Base-by-base conservation (phyloP, 2,888 invertebrate species). In the Oscheius myriophilus region DNA sequence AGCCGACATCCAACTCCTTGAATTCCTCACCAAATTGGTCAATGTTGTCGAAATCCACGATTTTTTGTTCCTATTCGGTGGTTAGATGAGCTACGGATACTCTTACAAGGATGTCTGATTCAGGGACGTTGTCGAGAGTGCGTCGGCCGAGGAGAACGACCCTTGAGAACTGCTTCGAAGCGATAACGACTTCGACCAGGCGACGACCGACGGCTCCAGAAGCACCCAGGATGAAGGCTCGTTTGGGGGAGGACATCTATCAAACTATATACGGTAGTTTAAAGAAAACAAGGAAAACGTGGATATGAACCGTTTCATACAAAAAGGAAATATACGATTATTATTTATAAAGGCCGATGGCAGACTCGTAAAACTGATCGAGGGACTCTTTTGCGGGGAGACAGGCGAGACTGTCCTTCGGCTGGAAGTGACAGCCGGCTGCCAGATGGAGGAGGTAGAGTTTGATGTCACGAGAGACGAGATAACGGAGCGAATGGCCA, bases 31-130 rank as follows among this genome's bases (percentile, higher is more conserved):
- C 46, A 75, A 87, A 78, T 3, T 89, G 87, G 4, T 88, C 87
- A 1, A 90, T 75, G 18, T 89, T 87, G 12, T 90, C 89, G 86
- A 89, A 90, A 75, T 89, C 88, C 16, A 90, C 87, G 4, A 87
- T 79, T 70, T 86, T 86, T 76, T 89, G 88, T 54, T 88, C 88
- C 84, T 87, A 55, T 55, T 62, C 25, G 4, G 16, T 26, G 18
- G 25, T 9, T 11, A 49, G 41, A 26, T 11, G 49, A 33, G 21
- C 6, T 23, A 39, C 23, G 53, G 23, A 41, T 39, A 70, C 57
- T 62, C 69, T 26, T 26, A 72, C 67, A 12, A 78, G 55, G 51
- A 69, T 76, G 18, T 78, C 69, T 21, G 52, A 45, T 18, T 53
- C 58, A 3, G 79, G 80, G 6, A 75, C 72, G 57, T 70, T 77